A percentile compares a stretch with the other conserved stretches of the same genome.
Conservation (phyloP, 2,113 vertebrate genomes). For the Sander lucioperca region DNA sequence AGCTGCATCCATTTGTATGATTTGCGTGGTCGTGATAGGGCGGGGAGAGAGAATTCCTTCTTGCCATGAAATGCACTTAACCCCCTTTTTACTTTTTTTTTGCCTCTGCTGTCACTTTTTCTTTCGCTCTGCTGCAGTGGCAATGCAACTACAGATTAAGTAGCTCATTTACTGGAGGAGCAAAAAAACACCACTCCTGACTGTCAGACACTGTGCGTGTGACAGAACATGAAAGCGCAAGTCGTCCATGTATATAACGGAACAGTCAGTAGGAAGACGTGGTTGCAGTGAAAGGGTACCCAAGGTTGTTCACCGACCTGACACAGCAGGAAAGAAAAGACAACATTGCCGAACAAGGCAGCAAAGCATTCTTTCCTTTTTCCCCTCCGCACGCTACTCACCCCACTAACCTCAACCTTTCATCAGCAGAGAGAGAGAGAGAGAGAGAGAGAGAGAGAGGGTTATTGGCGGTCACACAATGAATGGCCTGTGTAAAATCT, state of each 20-base stretch:
- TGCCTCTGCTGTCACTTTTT: conserved; percentile 63
- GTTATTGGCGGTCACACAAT: conserved; percentile 76
- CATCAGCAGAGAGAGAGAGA: conserved; percentile 33
- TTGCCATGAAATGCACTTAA: conserved; percentile 58
- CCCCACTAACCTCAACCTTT: conserved; percentile 62
- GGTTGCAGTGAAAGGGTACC: conserved; percentile 42
- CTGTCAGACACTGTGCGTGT: conserved; percentile 40
- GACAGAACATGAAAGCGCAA: conserved; percentile 43
- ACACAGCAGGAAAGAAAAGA: conserved; percentile 64
- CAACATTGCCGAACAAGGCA: conserved; percentile 65
- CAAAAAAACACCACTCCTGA: conserved; percentile 25
- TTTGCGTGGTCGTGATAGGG: background rate
- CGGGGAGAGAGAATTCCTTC: conserved; percentile 14
- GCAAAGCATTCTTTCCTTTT: conserved; percentile 53
- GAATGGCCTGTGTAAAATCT: conserved; percentile 80
- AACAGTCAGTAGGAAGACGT: conserved; percentile 33
- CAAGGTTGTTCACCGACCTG: conserved; percentile 37
- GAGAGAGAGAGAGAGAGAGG: conserved; percentile 22
- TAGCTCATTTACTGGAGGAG: conserved; percentile 59
- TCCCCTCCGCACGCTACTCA: conserved; percentile 41
- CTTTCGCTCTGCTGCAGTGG: conserved; percentile 53
- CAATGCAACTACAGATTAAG: conserved; percentile 59
- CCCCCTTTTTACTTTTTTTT: conserved; percentile 42
- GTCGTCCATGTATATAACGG: conserved; percentile 18
- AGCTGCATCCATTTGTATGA: conserved; percentile 33